Conservation (phyloP, 2,888 invertebrate genomes). For the Cephalotes varians region DNA sequence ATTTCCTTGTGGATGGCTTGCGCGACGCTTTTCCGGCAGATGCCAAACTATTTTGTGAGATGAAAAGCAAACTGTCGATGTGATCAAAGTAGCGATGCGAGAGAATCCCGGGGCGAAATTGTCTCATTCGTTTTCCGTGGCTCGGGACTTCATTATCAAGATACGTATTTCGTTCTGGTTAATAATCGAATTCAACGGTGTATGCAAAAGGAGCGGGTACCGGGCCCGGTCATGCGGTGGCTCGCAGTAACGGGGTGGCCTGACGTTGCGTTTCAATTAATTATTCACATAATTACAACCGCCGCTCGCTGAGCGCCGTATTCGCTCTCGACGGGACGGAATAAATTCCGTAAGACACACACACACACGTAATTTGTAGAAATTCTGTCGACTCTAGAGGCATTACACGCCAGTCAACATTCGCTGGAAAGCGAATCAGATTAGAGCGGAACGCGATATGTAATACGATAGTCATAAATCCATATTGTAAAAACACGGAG, state of each 20-base stretch:
- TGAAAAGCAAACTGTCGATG: neutral
- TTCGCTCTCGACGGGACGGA: slow-evolving; percentile 52
- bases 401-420: neutral
- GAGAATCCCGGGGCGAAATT: neutral
- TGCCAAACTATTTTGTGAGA: neutral
- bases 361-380: slow-evolving; percentile 7
- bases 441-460: slow-evolving; percentile 11
- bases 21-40: neutral
- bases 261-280: slow-evolving; percentile 83
- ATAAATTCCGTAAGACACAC: slow-evolving; percentile 16
- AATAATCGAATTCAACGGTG: slow-evolving; percentile 3
- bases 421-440: neutral
- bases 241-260: slow-evolving; percentile 85
- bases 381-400: no score
- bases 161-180: slow-evolving; percentile 1
- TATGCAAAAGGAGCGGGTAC: slow-evolving; percentile 77
- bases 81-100: neutral
- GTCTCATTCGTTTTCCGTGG: slow-evolving; percentile 5
- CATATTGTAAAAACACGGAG: neutral
- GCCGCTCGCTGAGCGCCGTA: slow-evolving; percentile 69
- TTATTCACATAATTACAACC: slow-evolving; percentile 80
- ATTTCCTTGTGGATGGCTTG: neutral
- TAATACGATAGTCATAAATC: neutral
- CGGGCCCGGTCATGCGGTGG: slow-evolving; percentile 84
- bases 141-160: slow-evolving; percentile 25